Evolutionary conservation across 2,888 invertebrate genomes (phyloP).

Genomic region (Gisinianus flammeolus): DNA sequence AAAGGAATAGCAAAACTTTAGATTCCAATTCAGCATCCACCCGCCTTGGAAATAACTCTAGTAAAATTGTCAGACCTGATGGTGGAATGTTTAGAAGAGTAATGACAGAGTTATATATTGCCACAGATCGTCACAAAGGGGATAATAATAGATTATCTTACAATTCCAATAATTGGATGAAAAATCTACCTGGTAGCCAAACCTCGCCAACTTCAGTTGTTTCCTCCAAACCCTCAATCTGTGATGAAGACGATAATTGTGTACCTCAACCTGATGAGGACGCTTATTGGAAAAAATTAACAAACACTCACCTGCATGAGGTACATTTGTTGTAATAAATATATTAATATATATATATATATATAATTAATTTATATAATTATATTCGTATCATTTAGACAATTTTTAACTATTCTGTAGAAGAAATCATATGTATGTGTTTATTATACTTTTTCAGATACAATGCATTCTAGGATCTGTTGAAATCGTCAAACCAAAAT

Average conservation of each 20-base stretch:
- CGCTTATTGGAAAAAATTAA: constrained; percentile 33
- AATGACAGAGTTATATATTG: neutral
- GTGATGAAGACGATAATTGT: neutral
- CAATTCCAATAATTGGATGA: neutral
- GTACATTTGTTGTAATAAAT: constrained; percentile 5
- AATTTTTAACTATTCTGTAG: neutral
- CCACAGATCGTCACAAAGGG: neutral
- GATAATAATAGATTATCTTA: neutral
- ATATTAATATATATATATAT: no score
- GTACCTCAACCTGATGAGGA: constrained; percentile 36
- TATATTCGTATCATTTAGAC: neutral
- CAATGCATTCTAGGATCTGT: constrained; percentile 32
- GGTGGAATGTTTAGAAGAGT: neutral
- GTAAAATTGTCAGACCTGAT: neutral
- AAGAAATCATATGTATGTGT: neutral
- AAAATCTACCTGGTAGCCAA: neutral
- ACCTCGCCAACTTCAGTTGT: neutral
- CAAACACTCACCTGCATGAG: constrained; percentile 30
- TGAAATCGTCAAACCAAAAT: constrained; percentile 33
- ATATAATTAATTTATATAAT: constrained; percentile 7
- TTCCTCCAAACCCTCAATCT: neutral
- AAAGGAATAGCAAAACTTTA: no score
- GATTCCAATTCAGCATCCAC: no score
- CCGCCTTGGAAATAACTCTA: neutral
- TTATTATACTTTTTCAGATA: constrained; percentile 35